Base-by-base conservation (phyloP, 2,888 invertebrate species). In the Cataglyphis altisquamis region DNA sequence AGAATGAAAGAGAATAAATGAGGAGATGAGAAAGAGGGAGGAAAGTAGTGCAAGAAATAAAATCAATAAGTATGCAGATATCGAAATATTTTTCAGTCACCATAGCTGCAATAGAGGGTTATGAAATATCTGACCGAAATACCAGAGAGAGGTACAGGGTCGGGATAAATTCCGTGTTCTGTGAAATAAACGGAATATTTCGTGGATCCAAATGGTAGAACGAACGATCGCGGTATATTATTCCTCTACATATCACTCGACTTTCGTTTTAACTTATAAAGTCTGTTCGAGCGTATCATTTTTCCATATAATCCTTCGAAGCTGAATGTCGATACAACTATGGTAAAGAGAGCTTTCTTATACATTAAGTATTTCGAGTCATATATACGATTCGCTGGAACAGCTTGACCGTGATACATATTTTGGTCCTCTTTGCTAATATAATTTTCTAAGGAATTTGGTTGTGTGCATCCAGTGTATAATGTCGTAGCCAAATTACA, bases 121-220 rank as follows among this genome's bases (percentile, higher is more conserved):
- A 91, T 92, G 91, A 93, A 92, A 93, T 93, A 93, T 93, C 89
- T 92, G 91, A 91, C 91, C 92, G 92, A 90, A 94, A 93, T 93
- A 92, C 91, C 90, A 88, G 48, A 52, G 48, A 52, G n/a, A 52
- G 86, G 86, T 87, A 84, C 85, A 88, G 88, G 89, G 89, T 84
- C 88, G 90, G 89, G 90, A 92, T 92, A 92, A 93, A 93, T 93
- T 92, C 86, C 85, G 82, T 84, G 86, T 83, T 84, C 84, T 89
- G 67, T 25, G 84, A 84, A 84, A 86, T 84, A 83, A 82, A 80
- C 84, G 83, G 48, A 83, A 80, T 64, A 83, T 64, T 80, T 80
- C 36, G 80, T 18, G 39, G 64, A 63, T 6, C 63, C 62, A 72
- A 80, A 70, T 63, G 55, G 70, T 21, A 55, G 70, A 68, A 80